phyloP scores from a whole-genome alignment of 2,797 vertebrate species.

The Xiphophorus birchmanni region DNA sequence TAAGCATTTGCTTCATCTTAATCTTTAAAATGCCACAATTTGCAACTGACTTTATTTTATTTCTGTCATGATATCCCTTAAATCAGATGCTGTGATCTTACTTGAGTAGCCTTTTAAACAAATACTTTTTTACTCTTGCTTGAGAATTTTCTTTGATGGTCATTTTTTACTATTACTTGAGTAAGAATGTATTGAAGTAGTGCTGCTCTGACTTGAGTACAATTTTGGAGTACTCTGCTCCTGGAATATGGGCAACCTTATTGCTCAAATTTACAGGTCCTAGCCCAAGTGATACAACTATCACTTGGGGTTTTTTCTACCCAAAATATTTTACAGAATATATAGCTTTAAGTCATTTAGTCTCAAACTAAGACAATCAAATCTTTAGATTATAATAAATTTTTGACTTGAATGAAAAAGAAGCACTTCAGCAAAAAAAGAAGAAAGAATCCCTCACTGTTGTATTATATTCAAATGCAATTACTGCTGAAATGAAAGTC shows the following conservation, averaged over 20 bases:
- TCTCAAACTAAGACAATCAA: neutral
- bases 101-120: no score
- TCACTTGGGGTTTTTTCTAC: neutral
- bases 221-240: no score
- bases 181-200: no score
- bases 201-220: no score
- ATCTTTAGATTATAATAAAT: neutral
- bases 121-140: no score
- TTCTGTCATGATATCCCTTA: no score
- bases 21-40: no score
- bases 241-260: neutral
- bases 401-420: neutral
- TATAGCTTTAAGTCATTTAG: neutral
- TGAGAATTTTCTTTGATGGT: no score
- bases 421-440: neutral
- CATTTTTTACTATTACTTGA: no score
- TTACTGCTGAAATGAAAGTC: conserved; percentile 32
- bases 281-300: neutral
- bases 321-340: neutral
- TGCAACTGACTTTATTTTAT: no score
- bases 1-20: no score
- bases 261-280: neutral
- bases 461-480: conserved; percentile 44
- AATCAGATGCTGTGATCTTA: no score
- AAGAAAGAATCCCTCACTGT: conserved; percentile 34